These are phyloP conservation scores for Ptilonorhynchus violaceus DNA, from an alignment of 2,113 vertebrate species.

Conservation along the genomic window DNA sequence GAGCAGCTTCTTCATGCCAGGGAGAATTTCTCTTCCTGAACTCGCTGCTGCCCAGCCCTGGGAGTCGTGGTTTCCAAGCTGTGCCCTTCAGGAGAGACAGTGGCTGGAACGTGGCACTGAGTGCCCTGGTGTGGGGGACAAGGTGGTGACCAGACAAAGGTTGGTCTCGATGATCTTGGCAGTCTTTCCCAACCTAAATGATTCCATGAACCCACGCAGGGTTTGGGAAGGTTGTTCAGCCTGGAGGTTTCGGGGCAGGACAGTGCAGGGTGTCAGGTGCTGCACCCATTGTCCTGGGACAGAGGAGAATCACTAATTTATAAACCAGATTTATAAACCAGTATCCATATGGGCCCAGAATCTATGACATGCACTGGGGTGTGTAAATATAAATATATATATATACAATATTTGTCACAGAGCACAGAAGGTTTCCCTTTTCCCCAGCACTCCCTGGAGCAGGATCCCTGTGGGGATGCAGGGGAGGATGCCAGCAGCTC, in stretches of 20 bases:
- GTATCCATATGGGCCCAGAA: background rate
- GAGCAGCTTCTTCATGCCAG: constrained; percentile 5
- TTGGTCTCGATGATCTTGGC: accelerated
- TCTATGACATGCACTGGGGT: background rate
- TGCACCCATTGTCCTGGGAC: background rate
- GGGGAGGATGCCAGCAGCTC: background rate
- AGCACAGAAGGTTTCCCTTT: background rate
- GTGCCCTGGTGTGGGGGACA: background rate
- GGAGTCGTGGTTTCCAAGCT: background rate
- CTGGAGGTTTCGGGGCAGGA: background rate
- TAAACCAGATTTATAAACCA: background rate
- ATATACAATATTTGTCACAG: background rate
- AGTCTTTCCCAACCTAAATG: background rate
- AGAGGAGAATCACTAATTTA: background rate
- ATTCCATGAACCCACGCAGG: accelerated
- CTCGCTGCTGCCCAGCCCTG: background rate
- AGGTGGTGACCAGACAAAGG: background rate
- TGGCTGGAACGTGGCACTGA: background rate
- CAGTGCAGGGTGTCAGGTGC: background rate
- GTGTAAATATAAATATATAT: accelerated
- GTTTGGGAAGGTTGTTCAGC: background rate
- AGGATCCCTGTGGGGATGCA: background rate
- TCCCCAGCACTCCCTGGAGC: background rate
- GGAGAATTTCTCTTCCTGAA: background rate
- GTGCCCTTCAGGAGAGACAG: background rate